Conservation (phyloP, 2,888 invertebrate genomes). For the Acanthosoma haemorrhoidale region DNA sequence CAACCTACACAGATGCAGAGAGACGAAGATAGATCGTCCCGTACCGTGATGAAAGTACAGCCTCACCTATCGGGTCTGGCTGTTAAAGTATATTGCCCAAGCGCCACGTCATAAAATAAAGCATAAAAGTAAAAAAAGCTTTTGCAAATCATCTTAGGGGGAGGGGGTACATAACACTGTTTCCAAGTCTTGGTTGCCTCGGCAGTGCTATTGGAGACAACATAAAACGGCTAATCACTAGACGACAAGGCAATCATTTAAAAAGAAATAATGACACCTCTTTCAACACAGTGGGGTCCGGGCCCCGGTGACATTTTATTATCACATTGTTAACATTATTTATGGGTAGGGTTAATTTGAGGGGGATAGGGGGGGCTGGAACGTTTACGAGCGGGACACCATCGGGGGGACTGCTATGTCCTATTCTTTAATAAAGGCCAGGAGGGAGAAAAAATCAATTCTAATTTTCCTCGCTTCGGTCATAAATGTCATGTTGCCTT, state of each 20-base stretch:
- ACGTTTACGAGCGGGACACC: not conserved
- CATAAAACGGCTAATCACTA: no score
- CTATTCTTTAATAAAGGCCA: not conserved
- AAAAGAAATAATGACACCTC: not conserved
- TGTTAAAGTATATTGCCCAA: no score
- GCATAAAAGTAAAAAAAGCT: no score
- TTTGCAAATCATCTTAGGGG: no score
- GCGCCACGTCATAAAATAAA: no score
- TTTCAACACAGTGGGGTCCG: not conserved
- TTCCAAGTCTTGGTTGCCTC: no score
- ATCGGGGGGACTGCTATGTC: not conserved
- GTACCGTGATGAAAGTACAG: no score
- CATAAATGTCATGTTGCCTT: slow-evolving; percentile 2
- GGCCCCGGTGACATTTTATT: slow-evolving; percentile 15
- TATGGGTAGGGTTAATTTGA: slow-evolving; percentile 8
- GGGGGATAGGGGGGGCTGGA: not conserved
- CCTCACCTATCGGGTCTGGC: no score
- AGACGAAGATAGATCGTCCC: no score
- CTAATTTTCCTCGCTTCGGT: not conserved
- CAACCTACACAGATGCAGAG: no score
- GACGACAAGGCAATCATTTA: slow-evolving; percentile 6
- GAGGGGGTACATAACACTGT: no score
- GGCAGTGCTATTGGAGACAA: no score
- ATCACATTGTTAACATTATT: slow-evolving; percentile 23
- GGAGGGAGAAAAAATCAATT: not conserved